A percentile compares a stretch with the other conserved stretches of the same genome.
Evolutionary conservation across 1,140 invertebrate species (phyloP).

Genomic region (Aphelinus atriplicis): DNA sequence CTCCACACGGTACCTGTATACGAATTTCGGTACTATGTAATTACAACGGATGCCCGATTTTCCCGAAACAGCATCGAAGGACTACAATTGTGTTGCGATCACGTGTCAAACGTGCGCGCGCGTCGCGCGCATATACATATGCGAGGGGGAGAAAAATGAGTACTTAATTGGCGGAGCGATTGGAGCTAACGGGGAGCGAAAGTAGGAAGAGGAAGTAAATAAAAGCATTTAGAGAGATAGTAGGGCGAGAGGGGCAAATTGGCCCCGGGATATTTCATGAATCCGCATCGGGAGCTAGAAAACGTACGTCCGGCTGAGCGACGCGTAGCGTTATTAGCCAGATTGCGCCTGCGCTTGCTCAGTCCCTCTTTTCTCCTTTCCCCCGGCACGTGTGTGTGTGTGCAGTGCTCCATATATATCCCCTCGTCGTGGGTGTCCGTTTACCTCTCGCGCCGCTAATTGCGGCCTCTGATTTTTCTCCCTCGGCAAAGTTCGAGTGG

Average conservation of each 20-base stretch:
- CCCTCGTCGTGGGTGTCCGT: not conserved
- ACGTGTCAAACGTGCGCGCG: too few species aligned
- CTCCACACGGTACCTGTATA: too few species aligned
- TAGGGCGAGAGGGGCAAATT: slow-evolving; percentile 21
- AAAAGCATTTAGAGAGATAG: slow-evolving; percentile 25
- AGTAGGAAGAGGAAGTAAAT: slow-evolving; percentile 40
- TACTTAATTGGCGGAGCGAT: slow-evolving; percentile 1
- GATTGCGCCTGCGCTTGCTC: slow-evolving; percentile 1
- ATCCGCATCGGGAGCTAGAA: slow-evolving; percentile 25
- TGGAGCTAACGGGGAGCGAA: slow-evolving; percentile 29
- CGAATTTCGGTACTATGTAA: too few species aligned
- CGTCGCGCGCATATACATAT: not conserved
- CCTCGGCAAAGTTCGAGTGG: not conserved
- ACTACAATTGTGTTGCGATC: not conserved
- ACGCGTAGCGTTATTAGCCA: slow-evolving; percentile 33
- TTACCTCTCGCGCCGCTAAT: not conserved
- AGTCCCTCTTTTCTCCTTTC: slow-evolving; percentile 7
- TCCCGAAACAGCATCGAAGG: not conserved
- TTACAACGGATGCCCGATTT: too few species aligned
- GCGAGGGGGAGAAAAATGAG: not conserved
- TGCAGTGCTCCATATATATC: not conserved
- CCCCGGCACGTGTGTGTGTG: not conserved
- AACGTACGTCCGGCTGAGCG: slow-evolving; percentile 33
- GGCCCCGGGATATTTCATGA: slow-evolving; percentile 35
- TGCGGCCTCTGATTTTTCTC: not conserved